Conservation (phyloP, 2,888 invertebrate genomes). For the Xestia rhomboidea region DNA sequence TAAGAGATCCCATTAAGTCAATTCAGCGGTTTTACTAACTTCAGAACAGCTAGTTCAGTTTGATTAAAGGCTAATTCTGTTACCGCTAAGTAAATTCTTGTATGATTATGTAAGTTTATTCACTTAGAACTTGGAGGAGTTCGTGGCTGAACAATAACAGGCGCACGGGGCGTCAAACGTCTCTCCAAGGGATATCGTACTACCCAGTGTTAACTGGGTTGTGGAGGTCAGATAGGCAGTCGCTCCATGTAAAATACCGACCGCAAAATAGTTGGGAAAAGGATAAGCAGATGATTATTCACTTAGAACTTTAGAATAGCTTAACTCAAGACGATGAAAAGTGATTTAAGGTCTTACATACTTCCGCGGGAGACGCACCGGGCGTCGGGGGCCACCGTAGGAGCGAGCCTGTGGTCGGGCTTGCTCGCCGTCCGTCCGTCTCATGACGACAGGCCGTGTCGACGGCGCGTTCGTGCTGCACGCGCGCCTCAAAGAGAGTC, state of each 20-base stretch:
- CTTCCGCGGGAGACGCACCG: no score
- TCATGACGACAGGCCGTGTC: no score
- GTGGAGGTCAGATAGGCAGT: neutral
- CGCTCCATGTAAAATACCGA: neutral
- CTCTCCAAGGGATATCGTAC: neutral
- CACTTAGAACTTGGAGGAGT: conserved; percentile 5
- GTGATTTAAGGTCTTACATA: neutral
- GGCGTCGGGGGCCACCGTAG: no score
- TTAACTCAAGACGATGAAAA: neutral
- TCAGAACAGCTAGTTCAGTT: conserved; percentile 51
- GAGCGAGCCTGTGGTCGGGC: no score
- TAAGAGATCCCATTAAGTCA: conserved; percentile 62
- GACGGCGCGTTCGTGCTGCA: no score
- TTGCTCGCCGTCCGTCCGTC: no score
- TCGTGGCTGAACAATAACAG: neutral
- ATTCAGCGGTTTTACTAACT: conserved; percentile 63
- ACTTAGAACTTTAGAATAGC: conserved; percentile 15
- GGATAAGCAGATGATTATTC: neutral
- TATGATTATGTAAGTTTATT: conserved; percentile 52
- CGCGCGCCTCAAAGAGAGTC: no score
- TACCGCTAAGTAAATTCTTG: conserved; percentile 56
- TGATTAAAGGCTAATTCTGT: conserved; percentile 50
- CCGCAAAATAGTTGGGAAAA: neutral
- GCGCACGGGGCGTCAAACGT: neutral
- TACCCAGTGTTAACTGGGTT: neutral